Base-by-base conservation (phyloP, 2,113 vertebrate genomes). In the Mystacornis crossleyi region DNA sequence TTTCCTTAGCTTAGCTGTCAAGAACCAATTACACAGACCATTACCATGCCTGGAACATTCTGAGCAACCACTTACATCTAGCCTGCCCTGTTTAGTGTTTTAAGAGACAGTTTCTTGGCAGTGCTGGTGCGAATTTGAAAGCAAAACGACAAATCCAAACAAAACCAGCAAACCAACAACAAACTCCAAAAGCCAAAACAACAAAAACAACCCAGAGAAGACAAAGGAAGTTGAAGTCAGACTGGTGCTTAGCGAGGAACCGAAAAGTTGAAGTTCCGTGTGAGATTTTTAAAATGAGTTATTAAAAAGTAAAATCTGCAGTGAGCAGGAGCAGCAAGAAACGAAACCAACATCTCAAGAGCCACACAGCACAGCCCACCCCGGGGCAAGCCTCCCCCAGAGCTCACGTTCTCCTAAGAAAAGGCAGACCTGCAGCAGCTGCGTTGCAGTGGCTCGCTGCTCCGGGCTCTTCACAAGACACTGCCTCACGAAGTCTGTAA, bases 381-480 rank as follows among this genome's bases (percentile, higher is more conserved):
- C 74, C 7, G 77, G 45, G 45, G 33, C 55, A 38, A 85, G 69
- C 38, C 48, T 78, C 40, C 42, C 51, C 82, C 58, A 85, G 51
- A 67, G 50, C 20, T 58, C 5, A 24, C 0, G 2, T 4, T 47
- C 38, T 14, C 14, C 18, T 20, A 67, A 57, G 51, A n/a, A 77
- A 79, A 86, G 23, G 55, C 90, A 64, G 95, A 99, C 99, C 99
- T 99, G 99, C 55, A 99, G 97, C 60, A 99, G 97, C 58, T 99
- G 99, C 1, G 99, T 99, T 14, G 99, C 99, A 3, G 99, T 99
- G 19, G 98, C 99, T 92, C 99, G 97, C 69, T 98, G 97, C 79
- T 99, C 99, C 0, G 99, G 99, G 97, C 99, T 99, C 95, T 99
- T 99, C 36, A 99, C 98, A 15, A 99, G 98, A 97, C 99, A 99